A percentile compares a stretch with the other conserved stretches of the same genome.
Evolutionary conservation across 1,140 invertebrate species (phyloP).

Genomic region (Drosophila prosaltans): DNA sequence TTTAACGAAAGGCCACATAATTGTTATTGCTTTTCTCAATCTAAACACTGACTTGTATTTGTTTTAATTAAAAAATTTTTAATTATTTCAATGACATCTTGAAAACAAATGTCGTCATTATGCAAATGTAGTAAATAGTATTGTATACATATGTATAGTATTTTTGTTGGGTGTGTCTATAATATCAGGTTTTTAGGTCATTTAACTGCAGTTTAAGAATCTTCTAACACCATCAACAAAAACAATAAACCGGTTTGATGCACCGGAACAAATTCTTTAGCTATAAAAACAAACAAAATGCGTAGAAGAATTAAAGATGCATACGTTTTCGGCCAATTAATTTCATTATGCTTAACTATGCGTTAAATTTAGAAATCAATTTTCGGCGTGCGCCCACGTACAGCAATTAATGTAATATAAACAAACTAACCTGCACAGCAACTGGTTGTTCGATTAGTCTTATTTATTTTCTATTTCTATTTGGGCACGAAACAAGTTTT

Average conservation of each 20-base stretch:
- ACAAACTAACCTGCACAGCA: slow-evolving; percentile 12
- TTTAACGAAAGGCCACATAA: slow-evolving; percentile 4
- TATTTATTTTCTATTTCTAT: not conserved
- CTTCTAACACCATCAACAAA: slow-evolving; percentile 10
- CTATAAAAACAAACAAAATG: slow-evolving; percentile 5
- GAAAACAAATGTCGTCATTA: slow-evolving; percentile 54
- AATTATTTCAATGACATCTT: slow-evolving; percentile 18
- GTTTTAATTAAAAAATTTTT: slow-evolving; percentile 16
- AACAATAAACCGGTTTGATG: slow-evolving; percentile 41
- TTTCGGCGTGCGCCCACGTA: slow-evolving; percentile 49
- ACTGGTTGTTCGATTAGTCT: not conserved
- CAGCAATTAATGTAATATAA: slow-evolving; percentile 27
- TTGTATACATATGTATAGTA: slow-evolving; percentile 4
- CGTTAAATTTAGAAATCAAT: slow-evolving; percentile 47
- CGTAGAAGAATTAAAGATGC: slow-evolving; percentile 15
- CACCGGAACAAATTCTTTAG: slow-evolving; percentile 13
- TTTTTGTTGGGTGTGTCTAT: slow-evolving; percentile 40
- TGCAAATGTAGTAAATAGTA: slow-evolving; percentile 34
- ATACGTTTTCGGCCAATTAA: slow-evolving; percentile 21
- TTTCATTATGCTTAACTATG: slow-evolving; percentile 19
- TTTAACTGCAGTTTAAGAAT: slow-evolving; percentile 34
- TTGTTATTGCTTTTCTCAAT: not conserved
- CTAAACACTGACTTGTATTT: slow-evolving; percentile 20
- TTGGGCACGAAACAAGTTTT: not conserved
- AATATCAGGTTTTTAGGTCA: slow-evolving; percentile 41